Evolutionary conservation across 1,140 invertebrate genomes (phyloP), one percentile per base, ranked within the genome.

Genomic region (honey bee (Apis mellifera)): DNA sequence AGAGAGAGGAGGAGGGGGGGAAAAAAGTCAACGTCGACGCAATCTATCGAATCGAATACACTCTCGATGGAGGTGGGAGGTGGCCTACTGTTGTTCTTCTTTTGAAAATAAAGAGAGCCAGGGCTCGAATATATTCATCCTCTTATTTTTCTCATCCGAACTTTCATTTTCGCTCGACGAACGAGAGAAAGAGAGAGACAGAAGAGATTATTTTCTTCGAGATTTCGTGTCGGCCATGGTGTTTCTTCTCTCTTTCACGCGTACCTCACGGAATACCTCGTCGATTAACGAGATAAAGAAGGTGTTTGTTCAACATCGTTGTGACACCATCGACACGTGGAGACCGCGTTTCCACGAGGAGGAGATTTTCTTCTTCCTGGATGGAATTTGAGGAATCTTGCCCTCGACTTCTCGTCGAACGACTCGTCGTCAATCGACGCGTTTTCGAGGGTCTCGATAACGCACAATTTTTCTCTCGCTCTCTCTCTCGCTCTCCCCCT

Each of bases 201-300:
- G n/a, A 23, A 17, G 23, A 26, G n/a, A 23, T 2, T 26, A 15
- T 26, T 23, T 62, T 15, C 15, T 68, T 74, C 1, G 52, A 15
- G 9, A 9, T 26, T 26, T 19, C 26, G 12, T 65, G 55, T 73
- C 78, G 23, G 42, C 52, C 57, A 64, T 64, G 55, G 57, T 79
- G 68, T 62, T 82, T 3, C 32, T 32, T 32, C 4, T 32, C 32
- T 32, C 32, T 32, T 78, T 64, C 74, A 55, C 74, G 74, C 60
- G 60, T 59, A 1, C 1, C 26, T 9, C 15, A 32, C 52, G 9
- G 32, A 70, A 26, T 68, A 68, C 32, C 32, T 70, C 4, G 55
- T 66, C 55, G 84, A 85, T 85, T 72, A 74, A 15, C 17, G 9
- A 76, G 72, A 86, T 86, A 86, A 80, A 86, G 26, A 73, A 76